Base-by-base conservation (phyloP, 2,113 vertebrate species). In the Phaethornis superciliosus region DNA sequence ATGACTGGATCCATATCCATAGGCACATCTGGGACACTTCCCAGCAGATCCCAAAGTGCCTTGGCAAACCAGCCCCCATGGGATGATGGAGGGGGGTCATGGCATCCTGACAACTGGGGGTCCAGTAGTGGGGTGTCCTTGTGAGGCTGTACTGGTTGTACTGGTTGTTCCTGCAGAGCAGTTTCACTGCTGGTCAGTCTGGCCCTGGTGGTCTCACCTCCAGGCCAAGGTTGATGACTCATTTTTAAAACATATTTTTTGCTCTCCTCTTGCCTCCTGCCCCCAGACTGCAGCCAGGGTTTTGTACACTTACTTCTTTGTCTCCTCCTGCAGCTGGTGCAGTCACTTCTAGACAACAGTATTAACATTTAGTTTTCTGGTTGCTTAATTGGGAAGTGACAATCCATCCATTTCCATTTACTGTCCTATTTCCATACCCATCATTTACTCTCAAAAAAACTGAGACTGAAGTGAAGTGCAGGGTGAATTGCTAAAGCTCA, bases 241-340 rank as follows among this genome's bases (percentile, higher is more conserved):
- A 71, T 83, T 90, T 81, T 88, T 11, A 90, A 94, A 90, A 67
- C 64, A 16, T 60, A 21, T 91, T 94, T 96, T 96, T 91, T 42
- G 18, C 44, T 70, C 64, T 60, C 7, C 64, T 69, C 71, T 76
- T 83, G 46, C 71, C 82, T 88, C 44, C 85, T 88, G 40, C 54
- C 79, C 88, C 82, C 55, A 47, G 7, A 82, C 3, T 74, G 55
- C 79, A 54, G 75, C 15, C 78, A 55, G 79, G 82, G 42, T 15
- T 65, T 85, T 77, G 85, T 67, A 85, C 82, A 59, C 92, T 87
- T 80, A 75, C 70, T 90, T 92, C 90, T 92, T 83, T 86, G 80
- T 70, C 82, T 88, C 83, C 90, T 67, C 33, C 80, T 63, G 89
- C 94, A 88, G 88, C 94, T 91, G 76, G 76, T 59, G 92, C 82